These are phyloP conservation scores for Oreochromis spilurus DNA, from an alignment of 2,113 vertebrate genomes.

Conservation along the genomic window DNA sequence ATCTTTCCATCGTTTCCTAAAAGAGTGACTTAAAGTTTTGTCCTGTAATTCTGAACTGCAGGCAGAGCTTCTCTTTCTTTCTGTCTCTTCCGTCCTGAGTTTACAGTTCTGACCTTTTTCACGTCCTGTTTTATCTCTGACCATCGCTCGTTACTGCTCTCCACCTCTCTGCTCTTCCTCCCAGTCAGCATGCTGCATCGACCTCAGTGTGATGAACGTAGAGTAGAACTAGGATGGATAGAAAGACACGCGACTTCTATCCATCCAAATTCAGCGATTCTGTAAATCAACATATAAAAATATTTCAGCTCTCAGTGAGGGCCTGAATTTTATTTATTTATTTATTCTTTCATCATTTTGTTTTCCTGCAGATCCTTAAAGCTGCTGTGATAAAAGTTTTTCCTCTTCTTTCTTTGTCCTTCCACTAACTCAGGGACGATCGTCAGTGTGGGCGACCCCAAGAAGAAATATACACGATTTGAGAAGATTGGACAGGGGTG, in stretches of 20 bases:
- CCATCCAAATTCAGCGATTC: background rate
- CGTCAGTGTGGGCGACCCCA: slow-evolving; percentile 92
- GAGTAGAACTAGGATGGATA: slow-evolving; percentile 11
- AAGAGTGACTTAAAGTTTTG: slow-evolving; percentile 6
- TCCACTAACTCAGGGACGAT: slow-evolving; percentile 73
- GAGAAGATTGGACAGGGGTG: slow-evolving; percentile 96
- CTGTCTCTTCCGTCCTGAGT: background rate
- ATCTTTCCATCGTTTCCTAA: slow-evolving; percentile 11
- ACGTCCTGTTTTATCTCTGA: background rate
- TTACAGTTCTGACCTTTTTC: background rate
- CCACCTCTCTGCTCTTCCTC: background rate
- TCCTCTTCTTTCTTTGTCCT: background rate
- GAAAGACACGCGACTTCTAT: background rate
- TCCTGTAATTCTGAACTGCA: background rate
- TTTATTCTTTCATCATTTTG: background rate
- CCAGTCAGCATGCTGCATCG: slow-evolving; percentile 45
- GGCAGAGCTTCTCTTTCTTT: background rate
- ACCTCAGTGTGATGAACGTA: slow-evolving; percentile 6
- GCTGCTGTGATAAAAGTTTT: background rate
- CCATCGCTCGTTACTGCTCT: background rate
- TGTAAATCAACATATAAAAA: background rate
- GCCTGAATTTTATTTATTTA: background rate
- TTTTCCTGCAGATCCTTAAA: background rate
- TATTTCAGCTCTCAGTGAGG: background rate
- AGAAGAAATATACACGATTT: slow-evolving; percentile 93